phyloP scores from a whole-genome alignment of 2,113 vertebrate genomes.

The Carassius carassius region DNA sequence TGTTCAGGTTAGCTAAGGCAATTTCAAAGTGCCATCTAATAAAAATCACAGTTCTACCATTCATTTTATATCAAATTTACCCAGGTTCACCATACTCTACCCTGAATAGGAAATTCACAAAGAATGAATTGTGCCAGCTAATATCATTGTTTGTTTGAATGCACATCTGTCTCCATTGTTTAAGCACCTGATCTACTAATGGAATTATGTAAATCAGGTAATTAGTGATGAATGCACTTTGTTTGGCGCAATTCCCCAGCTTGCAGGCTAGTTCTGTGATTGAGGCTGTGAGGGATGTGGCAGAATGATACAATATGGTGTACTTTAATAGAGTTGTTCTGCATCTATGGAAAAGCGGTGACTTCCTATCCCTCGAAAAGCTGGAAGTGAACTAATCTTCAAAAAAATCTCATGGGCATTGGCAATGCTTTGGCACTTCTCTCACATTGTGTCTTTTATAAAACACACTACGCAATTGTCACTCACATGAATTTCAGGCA shows the following conservation, averaged over 20 bases:
- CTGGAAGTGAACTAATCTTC: neutral
- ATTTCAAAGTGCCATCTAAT: neutral
- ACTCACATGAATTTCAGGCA: too few species aligned
- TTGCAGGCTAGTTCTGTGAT: neutral
- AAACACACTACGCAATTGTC: too few species aligned
- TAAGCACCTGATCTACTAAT: neutral
- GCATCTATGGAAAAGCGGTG: neutral
- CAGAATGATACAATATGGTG: neutral
- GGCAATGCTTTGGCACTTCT: too few species aligned
- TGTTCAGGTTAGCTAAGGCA: neutral
- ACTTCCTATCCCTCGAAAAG: neutral
- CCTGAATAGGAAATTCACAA: neutral
- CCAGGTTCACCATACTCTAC: neutral
- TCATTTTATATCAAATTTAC: neutral
- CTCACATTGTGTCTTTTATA: too few species aligned
- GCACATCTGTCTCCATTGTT: neutral
- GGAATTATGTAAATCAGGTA: slow-evolving; percentile 2
- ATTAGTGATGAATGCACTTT: neutral
- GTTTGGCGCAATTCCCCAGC: neutral
- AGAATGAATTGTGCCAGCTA: neutral
- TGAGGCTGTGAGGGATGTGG: neutral
- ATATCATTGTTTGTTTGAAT: neutral
- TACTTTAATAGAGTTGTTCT: neutral
- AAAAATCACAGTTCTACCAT: neutral
- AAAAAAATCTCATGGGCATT: too few species aligned